Evolutionary conservation across 2,888 invertebrate species (phyloP), one percentile per base, ranked within the genome.

Genomic region (Pimpla rufipes): DNA sequence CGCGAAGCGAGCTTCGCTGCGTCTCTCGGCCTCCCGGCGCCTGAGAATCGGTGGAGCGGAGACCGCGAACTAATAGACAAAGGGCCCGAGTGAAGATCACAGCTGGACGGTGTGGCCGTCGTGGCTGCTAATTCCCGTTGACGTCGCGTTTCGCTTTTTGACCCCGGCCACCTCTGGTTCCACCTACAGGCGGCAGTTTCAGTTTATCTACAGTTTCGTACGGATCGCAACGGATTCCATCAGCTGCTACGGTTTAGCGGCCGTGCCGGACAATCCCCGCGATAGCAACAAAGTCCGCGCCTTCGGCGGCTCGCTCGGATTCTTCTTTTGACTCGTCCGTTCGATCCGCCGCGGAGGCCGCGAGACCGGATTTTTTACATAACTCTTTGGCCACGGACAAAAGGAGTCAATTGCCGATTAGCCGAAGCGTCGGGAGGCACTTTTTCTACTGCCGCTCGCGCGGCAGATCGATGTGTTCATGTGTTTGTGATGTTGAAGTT

Each of bases 341-440:
- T 40, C 40, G 2, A 68, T 68, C 11, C 3, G 45, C 11, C 2
- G 52, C n/a, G n/a, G 8, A n/a, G 10, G 35, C 70, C 16, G 8
- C n/a, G 57, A 21, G 42, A 71, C n/a, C 21, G 16, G 50, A 42
- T 52, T 64, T 40, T 66, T 75, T 75, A 74, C 47, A 64, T 64
- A 62, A 70, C 42, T 29, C 1, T 59, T 71, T 23, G 16, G 64
- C 13, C 64, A 52, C 18, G 11, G 71, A 79, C 71, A 79, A 79
- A 71, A 71, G 78, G 52, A 71, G 78, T 71, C 64, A 79, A 79
- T 79, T 79, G 71, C 64, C 52, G 64, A 79, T 79, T 45, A 45
- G 68, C 35, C 71, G 57, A 73, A 23, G 66, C 66, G 23, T n/a
- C 52, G 62, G n/a, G n/a, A 73, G n/a, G 35, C 42, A 37, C 73